phyloP scores from a whole-genome alignment of 2,888 invertebrate genomes.

The Agriopis marginaria region DNA sequence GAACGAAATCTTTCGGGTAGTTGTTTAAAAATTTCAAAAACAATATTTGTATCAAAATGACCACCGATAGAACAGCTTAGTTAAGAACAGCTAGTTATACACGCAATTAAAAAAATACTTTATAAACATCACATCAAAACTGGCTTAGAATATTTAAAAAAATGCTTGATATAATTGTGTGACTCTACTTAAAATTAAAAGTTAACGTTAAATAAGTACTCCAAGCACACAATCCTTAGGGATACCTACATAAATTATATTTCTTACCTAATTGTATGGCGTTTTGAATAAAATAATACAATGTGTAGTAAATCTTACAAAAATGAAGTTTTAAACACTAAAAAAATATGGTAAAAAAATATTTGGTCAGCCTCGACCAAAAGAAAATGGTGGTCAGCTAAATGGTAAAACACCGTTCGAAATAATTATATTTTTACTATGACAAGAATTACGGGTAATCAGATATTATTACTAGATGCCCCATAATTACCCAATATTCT shows the following conservation, averaged over 20 bases:
- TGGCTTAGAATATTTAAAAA: constrained; percentile 21
- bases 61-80: too few relatives aligned
- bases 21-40: too few relatives aligned
- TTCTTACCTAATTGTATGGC: background rate
- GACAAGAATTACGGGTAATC: too few relatives aligned
- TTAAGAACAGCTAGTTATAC: background rate
- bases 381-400: too few relatives aligned
- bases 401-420: too few relatives aligned
- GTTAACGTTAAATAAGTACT: constrained; percentile 22
- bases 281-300: background rate
- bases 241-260: background rate
- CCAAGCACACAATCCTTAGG: constrained; percentile 8
- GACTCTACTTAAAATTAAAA: constrained; percentile 10
- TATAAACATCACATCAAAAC: constrained; percentile 28
- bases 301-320: constrained; percentile 3
- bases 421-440: too few relatives aligned
- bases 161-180: constrained; percentile 21
- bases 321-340: background rate
- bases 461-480: too few relatives aligned
- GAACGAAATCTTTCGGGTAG: too few relatives aligned
- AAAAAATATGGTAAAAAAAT: background rate
- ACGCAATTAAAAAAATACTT: constrained; percentile 5
- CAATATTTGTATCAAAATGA: too few relatives aligned
- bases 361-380: too few relatives aligned
- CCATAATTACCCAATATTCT: too few relatives aligned